phyloP scores from a whole-genome alignment of 2,888 invertebrate genomes.

The Andrena flavipes region DNA sequence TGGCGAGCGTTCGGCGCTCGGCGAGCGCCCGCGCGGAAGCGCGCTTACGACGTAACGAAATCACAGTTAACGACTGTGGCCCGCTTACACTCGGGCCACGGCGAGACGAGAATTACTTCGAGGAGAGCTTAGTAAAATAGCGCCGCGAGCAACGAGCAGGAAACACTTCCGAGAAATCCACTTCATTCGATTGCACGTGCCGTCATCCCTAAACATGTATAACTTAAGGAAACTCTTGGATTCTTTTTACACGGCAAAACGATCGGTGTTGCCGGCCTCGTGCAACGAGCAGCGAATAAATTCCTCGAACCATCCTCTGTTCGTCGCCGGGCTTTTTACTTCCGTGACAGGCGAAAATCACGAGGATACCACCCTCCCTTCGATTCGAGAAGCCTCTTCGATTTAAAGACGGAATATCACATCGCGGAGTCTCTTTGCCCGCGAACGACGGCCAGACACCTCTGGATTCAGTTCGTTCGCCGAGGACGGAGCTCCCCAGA shows the following conservation, averaged over 20 bases:
- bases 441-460: slow-evolving; percentile 2
- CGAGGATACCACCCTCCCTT: not conserved
- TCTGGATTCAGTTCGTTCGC: slow-evolving; percentile 7
- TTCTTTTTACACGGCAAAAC: not conserved
- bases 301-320: not conserved
- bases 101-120: slow-evolving; percentile 37
- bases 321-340: slow-evolving; percentile 1
- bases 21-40: not conserved
- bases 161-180: not conserved
- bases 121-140: slow-evolving; percentile 29
- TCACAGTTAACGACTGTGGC: slow-evolving; percentile 59
- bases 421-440: slow-evolving; percentile 8
- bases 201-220: not conserved
- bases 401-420: slow-evolving; percentile 25
- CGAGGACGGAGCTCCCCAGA: slow-evolving; percentile 8
- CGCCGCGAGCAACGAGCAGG: slow-evolving; percentile 1
- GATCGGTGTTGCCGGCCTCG: not conserved
- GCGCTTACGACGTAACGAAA: slow-evolving; percentile 51
- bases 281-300: not conserved
- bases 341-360: slow-evolving; percentile 6
- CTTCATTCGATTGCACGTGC: slow-evolving; percentile 17
- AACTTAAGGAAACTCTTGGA: not conserved
- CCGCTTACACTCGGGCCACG: slow-evolving; percentile 30
- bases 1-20: not conserved
- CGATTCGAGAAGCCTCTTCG: not conserved